These are phyloP conservation scores for Aphyosemion australe DNA, from an alignment of 2,113 vertebrate genomes.

Conservation along the genomic window DNA sequence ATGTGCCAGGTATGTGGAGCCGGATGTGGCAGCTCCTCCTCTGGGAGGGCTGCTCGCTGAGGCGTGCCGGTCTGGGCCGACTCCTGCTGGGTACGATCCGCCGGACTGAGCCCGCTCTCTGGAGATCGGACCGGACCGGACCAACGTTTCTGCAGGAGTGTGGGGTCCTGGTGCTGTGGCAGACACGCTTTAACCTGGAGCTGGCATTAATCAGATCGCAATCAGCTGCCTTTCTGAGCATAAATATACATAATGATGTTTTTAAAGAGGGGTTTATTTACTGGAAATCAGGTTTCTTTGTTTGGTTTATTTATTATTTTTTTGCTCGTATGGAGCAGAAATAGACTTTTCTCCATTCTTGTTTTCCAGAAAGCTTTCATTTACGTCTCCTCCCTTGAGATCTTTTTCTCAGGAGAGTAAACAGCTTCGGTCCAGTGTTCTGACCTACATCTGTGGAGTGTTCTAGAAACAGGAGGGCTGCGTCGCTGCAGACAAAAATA, in stretches of 20 bases:
- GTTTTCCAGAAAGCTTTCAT: slow-evolving; percentile 3
- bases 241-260: not conserved
- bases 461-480: not conserved
- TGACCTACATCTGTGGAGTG: not conserved
- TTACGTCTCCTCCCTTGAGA: not conserved
- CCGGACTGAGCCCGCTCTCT: slow-evolving; percentile 39
- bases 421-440: not conserved
- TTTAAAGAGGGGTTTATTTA: too few relatives aligned
- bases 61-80: slow-evolving; percentile 55
- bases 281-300: not conserved
- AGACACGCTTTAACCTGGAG: not conserved
- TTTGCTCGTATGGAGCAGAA: too few relatives aligned
- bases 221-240: not conserved
- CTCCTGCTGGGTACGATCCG: slow-evolving; percentile 37
- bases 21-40: slow-evolving; percentile 55
- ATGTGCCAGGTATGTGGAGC: slow-evolving; percentile 64
- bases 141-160: not conserved
- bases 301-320: too few relatives aligned
- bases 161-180: not conserved
- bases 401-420: slow-evolving; percentile 6
- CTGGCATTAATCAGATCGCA: slow-evolving; percentile 11
- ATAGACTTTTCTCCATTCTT: not conserved
- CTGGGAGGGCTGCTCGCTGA: slow-evolving; percentile 49
- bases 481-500: not conserved
- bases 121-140: slow-evolving; percentile 22